These are phyloP conservation scores for Pseudomyrmex gracilis DNA, from an alignment of 1,140 invertebrate genomes.

Conservation along the genomic window DNA sequence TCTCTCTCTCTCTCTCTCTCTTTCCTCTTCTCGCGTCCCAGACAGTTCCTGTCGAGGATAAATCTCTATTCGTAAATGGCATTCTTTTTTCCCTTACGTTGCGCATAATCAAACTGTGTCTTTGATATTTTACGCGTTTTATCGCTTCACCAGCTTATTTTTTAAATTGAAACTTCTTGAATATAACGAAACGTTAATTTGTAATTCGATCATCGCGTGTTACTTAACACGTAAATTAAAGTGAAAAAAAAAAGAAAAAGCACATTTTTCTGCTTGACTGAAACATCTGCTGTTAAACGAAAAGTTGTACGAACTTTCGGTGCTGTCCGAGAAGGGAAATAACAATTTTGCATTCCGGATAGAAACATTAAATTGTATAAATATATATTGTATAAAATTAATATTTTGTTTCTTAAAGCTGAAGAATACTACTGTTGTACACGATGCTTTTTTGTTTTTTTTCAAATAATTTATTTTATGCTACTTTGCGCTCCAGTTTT, in stretches of 20 bases:
- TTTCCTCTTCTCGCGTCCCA: background rate
- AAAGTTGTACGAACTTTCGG: no score
- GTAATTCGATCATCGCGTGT: background rate
- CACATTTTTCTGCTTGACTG: no score
- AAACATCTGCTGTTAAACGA: no score
- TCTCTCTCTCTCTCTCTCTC: no score
- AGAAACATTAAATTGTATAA: no score
- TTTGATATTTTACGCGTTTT: background rate
- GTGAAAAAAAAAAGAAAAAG: background rate
- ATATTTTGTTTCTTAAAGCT: no score
- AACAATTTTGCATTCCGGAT: no score
- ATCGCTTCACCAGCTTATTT: background rate
- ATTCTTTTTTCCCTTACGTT: background rate
- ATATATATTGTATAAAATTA: no score
- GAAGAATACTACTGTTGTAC: no score
- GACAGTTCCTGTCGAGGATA: constrained; percentile 30
- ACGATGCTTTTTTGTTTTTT: background rate
- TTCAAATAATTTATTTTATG: no score
- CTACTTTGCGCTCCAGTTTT: background rate
- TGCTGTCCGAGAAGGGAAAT: no score
- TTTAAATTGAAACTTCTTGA: background rate
- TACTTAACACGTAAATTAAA: background rate
- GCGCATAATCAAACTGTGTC: constrained; percentile 7
- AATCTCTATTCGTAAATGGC: constrained; percentile 12
- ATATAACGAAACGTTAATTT: background rate